These are phyloP conservation scores for Tillus elongatus DNA, from an alignment of 2,888 invertebrate species.

Conservation along the genomic window DNA sequence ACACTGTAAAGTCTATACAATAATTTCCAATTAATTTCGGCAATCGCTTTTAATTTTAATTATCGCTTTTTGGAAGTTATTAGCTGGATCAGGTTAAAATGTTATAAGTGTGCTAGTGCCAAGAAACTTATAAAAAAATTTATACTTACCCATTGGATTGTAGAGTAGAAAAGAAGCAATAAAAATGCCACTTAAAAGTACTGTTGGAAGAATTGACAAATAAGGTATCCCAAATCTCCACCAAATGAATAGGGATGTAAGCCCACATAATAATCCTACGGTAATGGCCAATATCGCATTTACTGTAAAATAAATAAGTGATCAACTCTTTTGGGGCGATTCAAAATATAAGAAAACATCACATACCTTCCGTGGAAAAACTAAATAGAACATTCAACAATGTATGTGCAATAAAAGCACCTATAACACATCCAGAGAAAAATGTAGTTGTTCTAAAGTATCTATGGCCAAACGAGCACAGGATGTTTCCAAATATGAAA, in stretches of 20 bases:
- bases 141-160: constrained; percentile 25
- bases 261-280: constrained; percentile 51
- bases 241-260: constrained; percentile 55
- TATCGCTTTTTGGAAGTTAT: too few species aligned
- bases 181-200: constrained; percentile 8
- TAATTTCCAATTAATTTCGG: too few species aligned
- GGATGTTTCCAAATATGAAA: constrained; percentile 52
- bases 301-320: constrained; percentile 39
- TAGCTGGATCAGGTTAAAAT: too few species aligned
- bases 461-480: constrained; percentile 55
- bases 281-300: constrained; percentile 44
- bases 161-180: constrained; percentile 3
- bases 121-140: not conserved
- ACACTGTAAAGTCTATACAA: too few species aligned
- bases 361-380: not conserved
- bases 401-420: constrained; percentile 49
- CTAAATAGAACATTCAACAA: constrained; percentile 29
- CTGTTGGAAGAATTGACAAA: constrained; percentile 35
- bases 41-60: too few species aligned
- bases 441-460: constrained; percentile 55
- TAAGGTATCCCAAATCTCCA: constrained; percentile 53
- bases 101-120: too few species aligned
- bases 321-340: too few species aligned
- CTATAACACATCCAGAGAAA: constrained; percentile 50
- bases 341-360: too few species aligned